phyloP scores from a whole-genome alignment of 1,140 invertebrate genomes.

The Caerostris extrusa region DNA sequence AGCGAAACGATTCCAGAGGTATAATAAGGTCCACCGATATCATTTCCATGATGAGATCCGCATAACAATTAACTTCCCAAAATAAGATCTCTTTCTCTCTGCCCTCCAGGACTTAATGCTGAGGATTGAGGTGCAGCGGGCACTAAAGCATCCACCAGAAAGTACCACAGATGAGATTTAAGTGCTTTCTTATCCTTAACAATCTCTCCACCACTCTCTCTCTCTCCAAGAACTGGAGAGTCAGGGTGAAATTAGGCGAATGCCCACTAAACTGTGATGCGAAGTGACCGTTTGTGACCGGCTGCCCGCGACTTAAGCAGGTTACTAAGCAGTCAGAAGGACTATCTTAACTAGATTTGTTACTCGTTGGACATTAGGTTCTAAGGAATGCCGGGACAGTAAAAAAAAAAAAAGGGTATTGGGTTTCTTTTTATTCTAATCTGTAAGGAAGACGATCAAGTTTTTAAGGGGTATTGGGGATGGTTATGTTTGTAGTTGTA shows the following conservation, averaged over 20 bases:
- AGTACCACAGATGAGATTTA: constrained; percentile 37
- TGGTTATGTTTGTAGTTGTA: not conserved
- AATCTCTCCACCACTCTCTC: not conserved
- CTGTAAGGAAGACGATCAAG: not conserved
- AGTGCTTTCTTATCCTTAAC: constrained; percentile 1
- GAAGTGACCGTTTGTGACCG: constrained; percentile 21
- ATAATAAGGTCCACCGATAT: not conserved
- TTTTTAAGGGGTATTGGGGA: not conserved
- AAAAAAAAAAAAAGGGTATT: not conserved
- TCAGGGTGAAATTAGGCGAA: constrained; percentile 1
- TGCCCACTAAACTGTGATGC: not conserved
- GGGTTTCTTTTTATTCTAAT: not conserved
- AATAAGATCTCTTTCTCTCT: not conserved
- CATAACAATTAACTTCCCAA: not conserved
- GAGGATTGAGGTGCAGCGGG: not conserved
- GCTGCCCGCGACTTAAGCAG: not conserved
- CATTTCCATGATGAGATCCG: not conserved
- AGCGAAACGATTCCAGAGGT: not conserved
- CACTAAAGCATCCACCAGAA: not conserved
- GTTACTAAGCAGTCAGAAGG: constrained; percentile 27
- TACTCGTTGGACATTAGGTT: constrained; percentile 19
- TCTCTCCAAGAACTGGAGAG: not conserved
- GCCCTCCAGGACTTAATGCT: not conserved
- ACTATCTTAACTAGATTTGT: constrained; percentile 15
- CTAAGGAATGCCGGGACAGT: not conserved